Evolutionary conservation across 2,797 vertebrate genomes (phyloP), one percentile per base, ranked within the genome.

Genomic region (Sparidentex hasta): DNA sequence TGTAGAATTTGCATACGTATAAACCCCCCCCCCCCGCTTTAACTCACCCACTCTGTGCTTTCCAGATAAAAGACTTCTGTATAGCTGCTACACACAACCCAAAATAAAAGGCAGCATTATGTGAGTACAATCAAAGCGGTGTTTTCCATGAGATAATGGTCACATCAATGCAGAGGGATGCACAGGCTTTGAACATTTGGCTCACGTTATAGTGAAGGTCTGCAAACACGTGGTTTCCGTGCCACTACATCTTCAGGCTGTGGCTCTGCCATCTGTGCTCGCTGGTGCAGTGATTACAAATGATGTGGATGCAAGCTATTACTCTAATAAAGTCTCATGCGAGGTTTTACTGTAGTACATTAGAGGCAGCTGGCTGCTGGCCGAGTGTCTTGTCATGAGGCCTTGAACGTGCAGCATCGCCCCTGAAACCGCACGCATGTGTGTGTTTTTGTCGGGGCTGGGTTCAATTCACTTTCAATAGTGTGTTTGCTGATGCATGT

Each of bases 401-500:
- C 87, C 81, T 84, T 81, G 29, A 81, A 69, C 25, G 70, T 86
- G 78, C 79, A 63, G 80, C 70, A 64, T 17, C 67, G 74, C 63
- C 48, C 81, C 71, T 74, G 74, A 56, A 52, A 69, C 63, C 4
- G 13, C 64, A 67, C 62, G 58, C 82, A 44, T 52, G 69, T 38
- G 62, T 76, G 65, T 76, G 65, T 80, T 76, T 81, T 78, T 86
- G 80, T 89, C 71, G 74, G 78, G 70, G 64, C 75, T 83, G 76
- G 68, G 85, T 84, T 82, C 78, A 55, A 75, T 88, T 91, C 86
- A 74, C 83, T 91, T 88, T 88, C 78, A 87, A 78, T 77, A 51
- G 74, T 88, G 89, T 92, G 86, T 89, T 88, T 91, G 86, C 87
- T 91, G 90, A 88, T 92, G 91, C 92, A 86, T 92, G 89, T 90